phyloP scores from a whole-genome alignment of 2,113 vertebrate species.

The Mohoua ochrocephala region DNA sequence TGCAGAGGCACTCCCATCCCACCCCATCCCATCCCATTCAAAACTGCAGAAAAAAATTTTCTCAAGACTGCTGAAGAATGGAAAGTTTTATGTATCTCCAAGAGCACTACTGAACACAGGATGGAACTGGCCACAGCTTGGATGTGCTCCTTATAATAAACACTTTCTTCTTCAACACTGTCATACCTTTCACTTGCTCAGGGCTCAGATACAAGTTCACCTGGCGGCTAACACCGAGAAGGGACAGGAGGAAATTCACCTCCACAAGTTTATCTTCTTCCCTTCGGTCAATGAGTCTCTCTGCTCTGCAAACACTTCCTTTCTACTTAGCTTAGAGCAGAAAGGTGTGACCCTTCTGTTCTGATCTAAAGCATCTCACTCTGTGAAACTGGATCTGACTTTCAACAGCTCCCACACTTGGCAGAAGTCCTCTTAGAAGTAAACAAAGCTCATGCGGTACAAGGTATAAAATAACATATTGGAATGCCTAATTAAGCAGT shows the following conservation, averaged over 20 bases:
- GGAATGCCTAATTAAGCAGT: background rate
- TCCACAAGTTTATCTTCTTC: background rate
- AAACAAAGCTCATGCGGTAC: background rate
- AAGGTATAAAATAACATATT: background rate
- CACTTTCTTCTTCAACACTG: background rate
- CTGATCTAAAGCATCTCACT: background rate
- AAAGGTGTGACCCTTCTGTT: background rate
- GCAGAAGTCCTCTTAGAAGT: background rate
- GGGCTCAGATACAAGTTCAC: background rate
- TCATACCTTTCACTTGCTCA: background rate
- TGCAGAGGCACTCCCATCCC: background rate
- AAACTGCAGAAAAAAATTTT: background rate
- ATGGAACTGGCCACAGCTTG: background rate
- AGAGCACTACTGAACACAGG: background rate
- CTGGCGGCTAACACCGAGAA: background rate
- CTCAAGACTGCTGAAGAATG: background rate
- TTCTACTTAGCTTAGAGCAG: background rate
- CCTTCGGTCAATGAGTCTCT: background rate
- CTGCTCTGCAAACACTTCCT: background rate
- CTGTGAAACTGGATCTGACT: background rate
- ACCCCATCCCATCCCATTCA: background rate
- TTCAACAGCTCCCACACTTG: background rate
- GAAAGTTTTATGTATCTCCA: background rate
- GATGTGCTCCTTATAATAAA: background rate
- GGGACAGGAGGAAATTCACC: background rate